Evolutionary conservation across 2,888 invertebrate species (phyloP).

Genomic region (Aplocera efformata): DNA sequence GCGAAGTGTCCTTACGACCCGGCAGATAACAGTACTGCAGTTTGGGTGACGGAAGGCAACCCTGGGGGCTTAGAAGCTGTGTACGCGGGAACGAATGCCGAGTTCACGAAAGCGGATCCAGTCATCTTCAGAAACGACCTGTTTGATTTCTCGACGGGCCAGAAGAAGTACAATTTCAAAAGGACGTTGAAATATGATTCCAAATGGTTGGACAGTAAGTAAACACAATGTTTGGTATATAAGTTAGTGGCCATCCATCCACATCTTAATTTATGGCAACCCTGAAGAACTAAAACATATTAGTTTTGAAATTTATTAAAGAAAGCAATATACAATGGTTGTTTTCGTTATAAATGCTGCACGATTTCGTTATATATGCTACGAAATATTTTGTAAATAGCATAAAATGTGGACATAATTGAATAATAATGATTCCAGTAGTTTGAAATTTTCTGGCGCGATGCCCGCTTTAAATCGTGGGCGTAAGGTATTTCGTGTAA

Average conservation of each 20-base stretch:
- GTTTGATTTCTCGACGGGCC: slow-evolving; percentile 80
- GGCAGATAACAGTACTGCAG: slow-evolving; percentile 86
- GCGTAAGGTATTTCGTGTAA: slow-evolving; percentile 12
- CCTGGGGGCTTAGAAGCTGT: slow-evolving; percentile 83
- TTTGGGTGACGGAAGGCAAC: slow-evolving; percentile 85
- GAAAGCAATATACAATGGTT: too few species aligned
- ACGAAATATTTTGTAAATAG: too few species aligned
- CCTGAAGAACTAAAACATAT: too few species aligned
- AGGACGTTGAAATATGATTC: slow-evolving; percentile 85
- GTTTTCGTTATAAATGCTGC: too few species aligned
- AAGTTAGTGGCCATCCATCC: too few species aligned
- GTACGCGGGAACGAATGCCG: slow-evolving; percentile 87
- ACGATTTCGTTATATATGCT: too few species aligned
- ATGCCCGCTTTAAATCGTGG: slow-evolving; percentile 2
- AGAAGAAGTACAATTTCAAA: slow-evolving; percentile 82
- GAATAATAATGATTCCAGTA: background rate
- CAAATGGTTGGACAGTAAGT: slow-evolving; percentile 87
- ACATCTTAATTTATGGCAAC: too few species aligned
- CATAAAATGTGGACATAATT: background rate
- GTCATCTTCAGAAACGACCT: slow-evolving; percentile 86
- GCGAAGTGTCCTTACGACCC: slow-evolving; percentile 88
- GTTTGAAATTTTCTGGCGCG: slow-evolving; percentile 4
- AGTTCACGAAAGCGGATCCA: slow-evolving; percentile 86
- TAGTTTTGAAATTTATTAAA: too few species aligned
- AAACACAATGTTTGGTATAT: slow-evolving; percentile 1